phyloP scores from a whole-genome alignment of 2,113 vertebrate species.

The Ciconia boyciana region DNA sequence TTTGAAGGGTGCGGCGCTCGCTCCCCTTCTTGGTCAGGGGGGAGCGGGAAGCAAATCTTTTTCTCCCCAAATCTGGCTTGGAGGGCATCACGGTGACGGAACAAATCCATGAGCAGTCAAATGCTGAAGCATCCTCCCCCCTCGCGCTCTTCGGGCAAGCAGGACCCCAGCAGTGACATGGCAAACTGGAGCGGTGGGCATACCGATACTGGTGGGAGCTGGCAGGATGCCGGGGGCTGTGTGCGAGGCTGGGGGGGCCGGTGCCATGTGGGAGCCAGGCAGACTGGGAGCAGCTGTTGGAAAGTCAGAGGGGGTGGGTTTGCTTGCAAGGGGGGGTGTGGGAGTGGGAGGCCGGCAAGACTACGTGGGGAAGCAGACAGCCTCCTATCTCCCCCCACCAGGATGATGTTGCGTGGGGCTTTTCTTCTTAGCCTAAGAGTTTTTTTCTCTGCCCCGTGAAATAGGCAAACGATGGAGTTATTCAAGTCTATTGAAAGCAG shows the following conservation, averaged over 20 bases:
- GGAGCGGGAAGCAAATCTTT: background rate
- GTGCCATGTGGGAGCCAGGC: background rate
- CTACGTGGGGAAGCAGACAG: background rate
- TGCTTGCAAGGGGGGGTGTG: background rate
- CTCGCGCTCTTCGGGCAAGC: background rate
- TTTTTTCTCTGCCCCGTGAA: background rate
- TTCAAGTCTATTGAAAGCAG: background rate
- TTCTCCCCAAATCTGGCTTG: background rate
- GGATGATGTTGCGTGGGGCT: background rate
- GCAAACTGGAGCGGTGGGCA: background rate
- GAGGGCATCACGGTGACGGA: background rate
- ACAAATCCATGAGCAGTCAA: background rate
- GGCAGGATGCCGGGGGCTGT: background rate
- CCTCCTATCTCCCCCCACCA: background rate
- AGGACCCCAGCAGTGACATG: background rate
- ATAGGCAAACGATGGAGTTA: background rate
- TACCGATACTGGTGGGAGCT: background rate
- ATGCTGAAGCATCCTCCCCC: background rate
- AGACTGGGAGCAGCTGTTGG: constrained; percentile 14
- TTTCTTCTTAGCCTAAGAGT: background rate
- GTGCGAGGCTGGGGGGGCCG: background rate
- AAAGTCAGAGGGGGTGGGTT: background rate
- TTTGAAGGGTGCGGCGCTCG: background rate
- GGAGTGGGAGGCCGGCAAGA: background rate
- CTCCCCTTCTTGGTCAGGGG: fast-evolving